Percentiles rank a stretch among this genome's conserved stretches.
These are phyloP conservation scores for Caracal caracal DNA, from an alignment of 2,113 vertebrate species.

Conservation along the genomic window DNA sequence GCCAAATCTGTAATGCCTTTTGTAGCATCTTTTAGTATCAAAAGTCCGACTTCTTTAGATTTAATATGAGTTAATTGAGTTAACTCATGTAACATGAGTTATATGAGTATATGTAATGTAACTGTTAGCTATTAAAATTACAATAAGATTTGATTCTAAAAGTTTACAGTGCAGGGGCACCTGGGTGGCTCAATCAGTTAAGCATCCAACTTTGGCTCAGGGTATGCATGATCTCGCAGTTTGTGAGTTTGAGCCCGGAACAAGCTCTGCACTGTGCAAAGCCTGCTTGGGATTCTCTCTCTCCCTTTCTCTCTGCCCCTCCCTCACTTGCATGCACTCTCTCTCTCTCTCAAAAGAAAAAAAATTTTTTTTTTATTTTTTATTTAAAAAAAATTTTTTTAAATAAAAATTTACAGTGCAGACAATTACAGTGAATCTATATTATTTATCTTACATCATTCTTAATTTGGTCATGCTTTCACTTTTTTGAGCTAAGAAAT, in stretches of 20 bases:
- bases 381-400: too few relatives aligned
- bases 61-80: not conserved
- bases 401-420: not conserved
- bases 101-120: not conserved
- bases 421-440: not conserved
- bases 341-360: too few relatives aligned
- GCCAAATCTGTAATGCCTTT: not conserved
- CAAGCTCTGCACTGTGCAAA: too few relatives aligned
- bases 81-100: not conserved
- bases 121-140: not conserved
- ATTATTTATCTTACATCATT: not conserved
- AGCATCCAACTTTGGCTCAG: too few relatives aligned
- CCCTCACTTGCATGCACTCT: too few relatives aligned
- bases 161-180: not conserved
- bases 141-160: conserved; percentile 7
- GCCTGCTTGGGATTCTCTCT: too few relatives aligned
- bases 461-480: not conserved
- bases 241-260: too few relatives aligned
- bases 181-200: too few relatives aligned
- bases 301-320: too few relatives aligned
- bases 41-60: not conserved
- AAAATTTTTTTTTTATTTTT: too few relatives aligned
- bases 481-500: not conserved
- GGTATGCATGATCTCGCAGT: too few relatives aligned
- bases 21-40: not conserved